Percentiles rank a stretch among this genome's conserved stretches.
These are phyloP conservation scores for Acarapis woodi DNA, from an alignment of 1,140 invertebrate species.

Conservation along the genomic window DNA sequence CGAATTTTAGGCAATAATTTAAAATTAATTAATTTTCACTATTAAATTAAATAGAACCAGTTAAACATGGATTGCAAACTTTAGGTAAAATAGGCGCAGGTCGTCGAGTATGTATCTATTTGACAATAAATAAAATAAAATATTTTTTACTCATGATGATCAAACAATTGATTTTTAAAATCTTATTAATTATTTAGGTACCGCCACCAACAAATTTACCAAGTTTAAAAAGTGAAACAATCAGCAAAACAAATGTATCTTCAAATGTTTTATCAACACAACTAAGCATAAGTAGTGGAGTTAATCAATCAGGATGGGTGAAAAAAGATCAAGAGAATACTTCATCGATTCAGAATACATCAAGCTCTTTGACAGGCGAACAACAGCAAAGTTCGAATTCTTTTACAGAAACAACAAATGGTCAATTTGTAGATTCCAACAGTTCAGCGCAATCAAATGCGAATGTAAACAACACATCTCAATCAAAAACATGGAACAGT, in stretches of 20 bases:
- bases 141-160: no score
- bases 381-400: conserved; percentile 16
- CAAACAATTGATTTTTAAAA: no score
- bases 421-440: conserved; percentile 3
- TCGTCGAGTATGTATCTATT: no score
- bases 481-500: conserved; percentile 21
- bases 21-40: background rate
- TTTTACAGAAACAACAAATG: conserved; percentile 15
- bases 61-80: conserved; percentile 94
- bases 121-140: no score
- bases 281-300: no score
- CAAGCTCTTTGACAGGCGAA: conserved; percentile 12
- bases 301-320: conserved; percentile 42
- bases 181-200: no score
- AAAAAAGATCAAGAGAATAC: conserved; percentile 17
- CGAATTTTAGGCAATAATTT: background rate
- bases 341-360: no score
- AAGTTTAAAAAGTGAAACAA: conserved; percentile 74
- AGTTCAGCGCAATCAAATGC: conserved; percentile 5
- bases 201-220: conserved; percentile 77
- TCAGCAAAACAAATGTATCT: conserved; percentile 35
- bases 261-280: no score
- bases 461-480: conserved; percentile 8
- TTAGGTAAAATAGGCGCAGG: conserved; percentile 85
- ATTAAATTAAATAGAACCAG: conserved; percentile 36